Conservation (phyloP, 1,140 invertebrate genomes). For the Saccostrea cuccullata region DNA sequence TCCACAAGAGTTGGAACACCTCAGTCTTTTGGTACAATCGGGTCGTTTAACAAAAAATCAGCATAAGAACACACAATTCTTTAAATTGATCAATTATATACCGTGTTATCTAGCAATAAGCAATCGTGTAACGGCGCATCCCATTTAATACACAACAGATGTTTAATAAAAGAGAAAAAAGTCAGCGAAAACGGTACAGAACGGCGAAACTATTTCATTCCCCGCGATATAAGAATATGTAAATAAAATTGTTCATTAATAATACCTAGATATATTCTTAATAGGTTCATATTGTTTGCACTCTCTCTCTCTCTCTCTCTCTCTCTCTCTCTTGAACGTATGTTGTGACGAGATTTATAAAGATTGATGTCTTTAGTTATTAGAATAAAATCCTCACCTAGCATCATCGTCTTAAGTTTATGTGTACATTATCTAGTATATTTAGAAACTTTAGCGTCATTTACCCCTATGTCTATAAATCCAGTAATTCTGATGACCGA, state of each 20-base stretch:
- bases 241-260: not conserved
- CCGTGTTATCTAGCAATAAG: constrained; percentile 25
- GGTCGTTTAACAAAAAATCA: constrained; percentile 3
- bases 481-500: not conserved
- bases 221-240: too few relatives aligned
- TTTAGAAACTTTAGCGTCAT: not conserved
- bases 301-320: constrained; percentile 11
- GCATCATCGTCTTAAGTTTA: not conserved
- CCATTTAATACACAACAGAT: constrained; percentile 13
- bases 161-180: not conserved
- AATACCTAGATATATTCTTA: not conserved
- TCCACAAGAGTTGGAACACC: not conserved
- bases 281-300: not conserved
- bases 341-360: too few relatives aligned
- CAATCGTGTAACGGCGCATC: constrained; percentile 9
- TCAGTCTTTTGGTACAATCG: not conserved
- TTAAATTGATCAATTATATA: constrained; percentile 25
- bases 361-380: too few relatives aligned
- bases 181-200: not conserved
- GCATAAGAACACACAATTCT: constrained; percentile 4
- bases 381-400: too few relatives aligned
- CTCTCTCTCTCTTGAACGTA: not conserved
- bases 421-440: not conserved
- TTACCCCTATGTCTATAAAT: not conserved
- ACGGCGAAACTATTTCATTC: not conserved